These are phyloP conservation scores for Cyaniris semiargus DNA, from an alignment of 2,888 invertebrate genomes.

Conservation along the genomic window DNA sequence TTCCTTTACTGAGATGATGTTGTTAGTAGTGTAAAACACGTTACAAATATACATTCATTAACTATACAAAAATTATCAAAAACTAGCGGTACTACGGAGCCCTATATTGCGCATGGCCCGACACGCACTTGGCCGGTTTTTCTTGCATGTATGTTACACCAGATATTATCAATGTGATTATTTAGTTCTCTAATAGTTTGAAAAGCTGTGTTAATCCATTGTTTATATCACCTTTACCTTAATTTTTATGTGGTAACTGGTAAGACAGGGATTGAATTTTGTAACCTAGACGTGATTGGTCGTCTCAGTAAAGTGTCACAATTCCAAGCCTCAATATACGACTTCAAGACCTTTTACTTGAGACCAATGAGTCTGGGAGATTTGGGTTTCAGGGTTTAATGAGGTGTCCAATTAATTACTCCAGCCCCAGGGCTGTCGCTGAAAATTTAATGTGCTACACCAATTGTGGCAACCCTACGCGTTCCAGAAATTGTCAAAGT, in stretches of 20 bases:
- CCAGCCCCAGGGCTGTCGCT: neutral
- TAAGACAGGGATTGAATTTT: too few relatives aligned
- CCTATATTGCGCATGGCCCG: too few relatives aligned
- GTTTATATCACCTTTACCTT: neutral
- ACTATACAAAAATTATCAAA: too few relatives aligned
- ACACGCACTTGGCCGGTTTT: too few relatives aligned
- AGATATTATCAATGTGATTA: too few relatives aligned
- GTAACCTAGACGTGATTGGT: too few relatives aligned
- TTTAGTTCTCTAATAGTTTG: neutral
- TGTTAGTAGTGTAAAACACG: too few relatives aligned
- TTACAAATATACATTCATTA: too few relatives aligned
- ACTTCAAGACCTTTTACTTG: neutral
- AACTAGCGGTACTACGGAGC: too few relatives aligned
- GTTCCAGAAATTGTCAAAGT: conserved; percentile 23
- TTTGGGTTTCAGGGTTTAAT: conserved; percentile 22
- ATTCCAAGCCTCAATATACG: neutral
- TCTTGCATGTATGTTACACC: too few relatives aligned
- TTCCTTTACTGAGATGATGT: too few relatives aligned
- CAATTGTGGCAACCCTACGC: conserved; percentile 11
- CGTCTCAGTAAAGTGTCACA: neutral
- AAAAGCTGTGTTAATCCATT: neutral
- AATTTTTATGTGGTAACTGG: neutral
- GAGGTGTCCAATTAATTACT: conserved; percentile 29
- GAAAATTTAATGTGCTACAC: conserved; percentile 25
- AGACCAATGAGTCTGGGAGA: neutral